Base-by-base conservation (phyloP, 2,888 invertebrate species). In the Oligia strigilis region DNA sequence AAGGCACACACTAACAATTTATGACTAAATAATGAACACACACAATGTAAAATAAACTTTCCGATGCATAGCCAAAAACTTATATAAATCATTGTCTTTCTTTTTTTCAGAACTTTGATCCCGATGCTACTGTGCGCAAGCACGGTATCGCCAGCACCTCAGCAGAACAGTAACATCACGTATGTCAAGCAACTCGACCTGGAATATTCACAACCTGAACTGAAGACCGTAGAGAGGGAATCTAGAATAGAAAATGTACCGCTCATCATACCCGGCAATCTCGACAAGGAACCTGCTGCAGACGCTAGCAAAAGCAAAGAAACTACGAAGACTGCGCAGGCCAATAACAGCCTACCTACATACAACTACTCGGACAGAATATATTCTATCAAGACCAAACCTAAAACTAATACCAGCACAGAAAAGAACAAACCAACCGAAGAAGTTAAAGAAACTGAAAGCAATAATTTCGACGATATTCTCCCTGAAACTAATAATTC, bases 161-260 rank as follows among this genome's bases (percentile, higher is more conserved):
- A 95, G 62, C 85, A 84, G 69, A 92, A 92, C 79, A 94, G 92
- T 72, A 93, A 93, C 71, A 94, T 95, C 78, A 95, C 95, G 1
- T 94, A 94, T 83, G 93, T 95, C 29, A 94, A 94, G 75, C 92
- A 93, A 67, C 93, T 94, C 0, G 77, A 91, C 4, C 77, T 89
- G 1, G 88, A 88, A 72, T 88, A 90, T 65, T 75, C 81, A 4
- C 85, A 83, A 11, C 70, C 82, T 8, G 78, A 72, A 43, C 71
- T 67, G 5, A 79, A 79, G 6, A 75, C 72, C n/a, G 70, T 78
- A 71, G 65, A 83, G 66, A 87, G 88, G 46, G 92, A 93, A 76
- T 90, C 93, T 13, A 91, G 90, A 76, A 93, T 94, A 64, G 94
- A 96, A 77, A 93, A 93, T 65, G 62, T 94, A 13, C 92, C 93